phyloP scores from a whole-genome alignment of 2,888 invertebrate genomes.

The Therioaphis trifolii region DNA sequence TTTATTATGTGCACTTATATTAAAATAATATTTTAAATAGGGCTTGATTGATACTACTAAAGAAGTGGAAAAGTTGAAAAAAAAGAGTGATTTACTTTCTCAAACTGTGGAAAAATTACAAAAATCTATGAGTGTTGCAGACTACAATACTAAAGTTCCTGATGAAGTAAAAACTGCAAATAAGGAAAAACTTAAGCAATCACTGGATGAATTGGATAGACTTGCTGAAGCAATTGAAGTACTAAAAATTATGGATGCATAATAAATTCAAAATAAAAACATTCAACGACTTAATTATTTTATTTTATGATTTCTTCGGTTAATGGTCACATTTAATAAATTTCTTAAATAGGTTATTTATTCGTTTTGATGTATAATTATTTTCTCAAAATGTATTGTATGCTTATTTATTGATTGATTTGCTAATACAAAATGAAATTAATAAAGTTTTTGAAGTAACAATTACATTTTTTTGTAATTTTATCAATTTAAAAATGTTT shows the following conservation, averaged over 20 bases:
- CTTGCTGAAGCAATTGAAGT: slow-evolving; percentile 82
- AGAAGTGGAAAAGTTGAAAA: slow-evolving; percentile 84
- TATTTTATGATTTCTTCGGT: not conserved
- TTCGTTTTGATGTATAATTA: too few relatives aligned
- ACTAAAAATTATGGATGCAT: slow-evolving; percentile 69
- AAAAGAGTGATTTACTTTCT: slow-evolving; percentile 80
- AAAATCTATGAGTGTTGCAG: slow-evolving; percentile 79
- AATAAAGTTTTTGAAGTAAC: too few relatives aligned
- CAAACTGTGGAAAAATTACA: slow-evolving; percentile 81
- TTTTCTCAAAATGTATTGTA: too few relatives aligned
- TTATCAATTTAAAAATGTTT: too few relatives aligned
- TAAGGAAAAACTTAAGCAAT: slow-evolving; percentile 81
- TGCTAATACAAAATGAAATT: too few relatives aligned
- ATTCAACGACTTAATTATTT: not conserved
- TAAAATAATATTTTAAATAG: slow-evolving; percentile 68
- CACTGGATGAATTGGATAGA: slow-evolving; percentile 81
- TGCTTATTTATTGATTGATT: too few relatives aligned
- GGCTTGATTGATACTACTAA: slow-evolving; percentile 88
- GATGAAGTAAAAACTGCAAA: slow-evolving; percentile 77
- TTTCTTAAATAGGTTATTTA: not conserved
- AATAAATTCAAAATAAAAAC: not conserved
- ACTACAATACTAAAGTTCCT: slow-evolving; percentile 87
- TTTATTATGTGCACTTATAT: not conserved
- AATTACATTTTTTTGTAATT: too few relatives aligned
- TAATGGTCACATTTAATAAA: not conserved